Evolutionary conservation across 2,888 invertebrate species (phyloP).

Genomic region (Philereme transversata): DNA sequence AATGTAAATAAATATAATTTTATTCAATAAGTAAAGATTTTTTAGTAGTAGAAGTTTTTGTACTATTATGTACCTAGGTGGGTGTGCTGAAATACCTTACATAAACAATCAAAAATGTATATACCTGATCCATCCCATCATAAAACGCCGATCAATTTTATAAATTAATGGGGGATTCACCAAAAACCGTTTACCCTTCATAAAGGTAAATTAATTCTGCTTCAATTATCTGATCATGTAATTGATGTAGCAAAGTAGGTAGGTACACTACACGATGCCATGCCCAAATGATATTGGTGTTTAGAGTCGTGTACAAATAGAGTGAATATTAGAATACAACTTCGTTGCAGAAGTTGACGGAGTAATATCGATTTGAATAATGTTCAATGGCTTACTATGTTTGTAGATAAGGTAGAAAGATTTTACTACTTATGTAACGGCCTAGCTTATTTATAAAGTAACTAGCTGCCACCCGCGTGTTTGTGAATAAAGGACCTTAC

Average conservation of each 20-base stretch:
- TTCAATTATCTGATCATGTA: slow-evolving; percentile 60
- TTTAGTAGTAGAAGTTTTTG: neutral
- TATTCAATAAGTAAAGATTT: too few relatives aligned
- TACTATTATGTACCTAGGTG: slow-evolving; percentile 3
- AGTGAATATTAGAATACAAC: slow-evolving; percentile 44
- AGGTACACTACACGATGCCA: slow-evolving; percentile 36
- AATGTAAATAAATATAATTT: too few relatives aligned
- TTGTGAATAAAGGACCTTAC: too few relatives aligned
- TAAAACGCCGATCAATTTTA: slow-evolving; percentile 66
- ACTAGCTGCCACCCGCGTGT: too few relatives aligned
- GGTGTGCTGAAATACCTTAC: neutral
- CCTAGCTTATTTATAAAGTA: too few relatives aligned
- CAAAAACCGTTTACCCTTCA: slow-evolving; percentile 74
- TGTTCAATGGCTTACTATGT: too few relatives aligned
- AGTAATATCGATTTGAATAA: too few relatives aligned
- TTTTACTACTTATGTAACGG: too few relatives aligned
- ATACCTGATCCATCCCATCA: slow-evolving; percentile 33
- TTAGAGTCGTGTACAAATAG: slow-evolving; percentile 41
- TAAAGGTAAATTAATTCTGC: slow-evolving; percentile 72
- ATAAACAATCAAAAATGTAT: slow-evolving; percentile 35
- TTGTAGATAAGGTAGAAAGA: too few relatives aligned
- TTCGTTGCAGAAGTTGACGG: neutral
- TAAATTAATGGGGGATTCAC: slow-evolving; percentile 78
- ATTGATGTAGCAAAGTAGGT: slow-evolving; percentile 38
- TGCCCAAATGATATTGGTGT: slow-evolving; percentile 47